A percentile compares a stretch with the other conserved stretches of the same genome.
Evolutionary conservation across 2,113 vertebrate species (phyloP).

Genomic region (Kryptolebias marmoratus): DNA sequence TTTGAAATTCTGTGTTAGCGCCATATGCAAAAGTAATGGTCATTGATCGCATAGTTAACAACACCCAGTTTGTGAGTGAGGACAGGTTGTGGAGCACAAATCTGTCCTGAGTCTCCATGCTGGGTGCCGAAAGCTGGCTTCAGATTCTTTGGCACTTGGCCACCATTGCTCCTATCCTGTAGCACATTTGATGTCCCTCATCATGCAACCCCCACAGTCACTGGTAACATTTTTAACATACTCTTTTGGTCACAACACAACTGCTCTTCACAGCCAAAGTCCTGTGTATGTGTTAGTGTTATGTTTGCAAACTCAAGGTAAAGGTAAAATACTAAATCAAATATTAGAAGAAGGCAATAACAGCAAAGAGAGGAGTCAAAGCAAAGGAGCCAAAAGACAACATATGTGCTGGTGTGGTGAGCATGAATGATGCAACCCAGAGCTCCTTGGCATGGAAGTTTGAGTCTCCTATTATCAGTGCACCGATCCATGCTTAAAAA

Average conservation of each 20-base stretch:
- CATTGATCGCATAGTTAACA: constrained; percentile 55
- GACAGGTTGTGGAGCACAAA: constrained; percentile 21
- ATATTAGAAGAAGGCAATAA: constrained; percentile 13
- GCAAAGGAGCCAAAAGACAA: constrained; percentile 34
- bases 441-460: constrained; percentile 60
- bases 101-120: constrained; percentile 7
- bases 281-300: too few relatives aligned
- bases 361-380: constrained; percentile 19
- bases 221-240: constrained; percentile 59
- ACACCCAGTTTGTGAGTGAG: constrained; percentile 3
- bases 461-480: constrained; percentile 47
- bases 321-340: constrained; percentile 26
- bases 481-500: constrained; percentile 66
- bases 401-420: constrained; percentile 34
- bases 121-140: constrained; percentile 28
- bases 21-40: constrained; percentile 47
- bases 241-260: constrained; percentile 25
- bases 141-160: constrained; percentile 55
- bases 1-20: constrained; percentile 39
- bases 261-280: constrained; percentile 26
- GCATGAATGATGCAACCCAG: constrained; percentile 46
- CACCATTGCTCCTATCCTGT: constrained; percentile 40
- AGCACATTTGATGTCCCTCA: constrained; percentile 21
- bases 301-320: constrained; percentile 17
- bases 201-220: constrained; percentile 27